Base-by-base conservation (phyloP, 23 tunicate genomes). In the Ciona savignyi region DNA sequence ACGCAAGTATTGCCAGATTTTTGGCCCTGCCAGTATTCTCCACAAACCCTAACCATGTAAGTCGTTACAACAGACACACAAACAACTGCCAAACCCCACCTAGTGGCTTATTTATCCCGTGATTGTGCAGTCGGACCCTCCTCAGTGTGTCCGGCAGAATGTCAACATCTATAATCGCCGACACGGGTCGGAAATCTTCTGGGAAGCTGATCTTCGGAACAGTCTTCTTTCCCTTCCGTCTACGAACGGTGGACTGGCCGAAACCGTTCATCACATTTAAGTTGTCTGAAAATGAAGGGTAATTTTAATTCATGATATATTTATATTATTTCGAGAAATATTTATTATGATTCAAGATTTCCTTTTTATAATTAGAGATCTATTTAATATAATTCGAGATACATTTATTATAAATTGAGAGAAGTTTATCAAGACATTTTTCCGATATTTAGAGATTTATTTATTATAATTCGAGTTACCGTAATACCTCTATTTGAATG, bases 111-210 rank as follows among this genome's bases (percentile, higher is more conserved):
- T 95, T 84, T 15, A 90, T 75, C 23, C 96, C 96, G 66, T 88
- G 96, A 56, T 95, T 95, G 64, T 95, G 99, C 26, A 95, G 83
- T 3, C 99, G 66, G 21, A 95, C 99, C 15, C 99, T 70, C 21
- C 99, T 85, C 11, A 95, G 67, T 0, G 99, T 95, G 80, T 88
- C 99, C 9, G 99, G 99, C 51, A 95, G 74, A 31, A 95, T 95
- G 74, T 95, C 99, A 66, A 95, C 99, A 80, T 95, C 99, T 66
- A 95, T 95, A 60, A 95, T 95, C 4, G 99, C 99, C 0, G 99
- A 95, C 27, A 95, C 99, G 0, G 99, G 99, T 22, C 99, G 83
- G 65, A 91, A 91, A 78, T 91, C 97, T 72, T 84, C 91, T 21
- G 98, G 98, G 74, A 81, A 83, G 62, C 93, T 86, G 31, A 93